These are phyloP conservation scores for Macroteleia sp. DNA, from an alignment of 2,888 invertebrate genomes.

Conservation along the genomic window DNA sequence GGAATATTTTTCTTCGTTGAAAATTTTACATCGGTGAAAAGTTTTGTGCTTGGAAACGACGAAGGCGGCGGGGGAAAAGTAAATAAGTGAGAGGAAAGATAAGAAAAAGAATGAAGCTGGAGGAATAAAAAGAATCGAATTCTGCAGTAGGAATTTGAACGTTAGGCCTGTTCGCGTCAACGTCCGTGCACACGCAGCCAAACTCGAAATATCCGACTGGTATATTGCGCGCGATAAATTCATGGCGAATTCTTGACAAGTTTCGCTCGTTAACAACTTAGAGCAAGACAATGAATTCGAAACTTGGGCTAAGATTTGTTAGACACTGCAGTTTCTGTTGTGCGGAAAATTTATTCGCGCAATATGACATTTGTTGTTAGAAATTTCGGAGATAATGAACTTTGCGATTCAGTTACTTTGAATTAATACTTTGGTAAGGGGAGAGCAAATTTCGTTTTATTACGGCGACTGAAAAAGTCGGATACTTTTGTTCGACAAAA, in stretches of 20 bases:
- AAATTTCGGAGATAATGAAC: conserved; percentile 48
- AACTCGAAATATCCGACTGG: conserved; percentile 30
- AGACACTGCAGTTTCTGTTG: conserved; percentile 45
- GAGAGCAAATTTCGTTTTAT: conserved; percentile 8
- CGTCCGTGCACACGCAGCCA: conserved; percentile 2
- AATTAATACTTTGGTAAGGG: conserved; percentile 15
- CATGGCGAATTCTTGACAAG: conserved; percentile 42
- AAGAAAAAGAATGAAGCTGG: not conserved
- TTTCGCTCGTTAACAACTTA: conserved; percentile 52
- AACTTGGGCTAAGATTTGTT: conserved; percentile 60
- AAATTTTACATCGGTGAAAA: conserved; percentile 41
- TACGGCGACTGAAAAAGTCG: not conserved
- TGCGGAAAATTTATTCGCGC: conserved; percentile 36
- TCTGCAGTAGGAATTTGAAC: conserved; percentile 1
- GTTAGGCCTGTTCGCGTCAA: conserved; percentile 10
- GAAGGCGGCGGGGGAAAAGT: not conserved
- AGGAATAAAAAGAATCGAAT: not conserved
- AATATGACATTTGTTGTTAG: conserved; percentile 50
- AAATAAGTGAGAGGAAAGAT: not conserved
- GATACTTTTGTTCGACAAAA: not conserved
- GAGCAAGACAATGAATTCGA: conserved; percentile 52
- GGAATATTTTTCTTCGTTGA: conserved; percentile 53
- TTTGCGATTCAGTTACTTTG: conserved; percentile 36
- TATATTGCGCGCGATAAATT: conserved; percentile 47
- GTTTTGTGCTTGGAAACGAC: conserved; percentile 3